Evolutionary conservation across 2,888 invertebrate genomes (phyloP).

Genomic region (Himalopsyche japonica): DNA sequence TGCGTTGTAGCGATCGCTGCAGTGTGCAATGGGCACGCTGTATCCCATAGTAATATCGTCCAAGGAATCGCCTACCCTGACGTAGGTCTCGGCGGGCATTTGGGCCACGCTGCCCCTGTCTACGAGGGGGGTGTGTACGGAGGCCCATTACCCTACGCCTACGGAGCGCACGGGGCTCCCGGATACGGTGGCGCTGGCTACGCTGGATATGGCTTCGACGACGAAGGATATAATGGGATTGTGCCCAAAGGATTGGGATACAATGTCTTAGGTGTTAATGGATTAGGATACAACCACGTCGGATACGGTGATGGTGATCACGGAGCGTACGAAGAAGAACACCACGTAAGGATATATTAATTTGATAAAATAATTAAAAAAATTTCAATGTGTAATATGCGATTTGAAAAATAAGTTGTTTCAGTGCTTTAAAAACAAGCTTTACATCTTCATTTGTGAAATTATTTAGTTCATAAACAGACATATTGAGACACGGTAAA

Average conservation of each 20-base stretch:
- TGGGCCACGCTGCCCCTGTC: not conserved
- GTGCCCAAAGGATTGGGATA: constrained; percentile 15
- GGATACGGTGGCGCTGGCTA: constrained; percentile 3
- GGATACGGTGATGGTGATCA: constrained; percentile 10
- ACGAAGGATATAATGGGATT: not conserved
- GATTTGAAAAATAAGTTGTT: no score
- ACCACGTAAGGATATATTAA: not conserved
- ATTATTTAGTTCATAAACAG: no score
- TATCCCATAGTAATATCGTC: constrained; percentile 20
- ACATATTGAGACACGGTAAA: no score
- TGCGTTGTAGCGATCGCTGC: constrained; percentile 3
- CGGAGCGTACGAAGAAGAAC: not conserved
- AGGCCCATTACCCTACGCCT: not conserved
- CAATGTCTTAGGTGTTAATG: constrained; percentile 13
- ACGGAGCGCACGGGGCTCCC: not conserved
- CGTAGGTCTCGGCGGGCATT: not conserved
- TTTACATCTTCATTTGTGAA: no score
- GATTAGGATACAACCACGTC: not conserved
- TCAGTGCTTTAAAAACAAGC: no score
- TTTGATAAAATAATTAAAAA: no score
- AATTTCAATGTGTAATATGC: no score
- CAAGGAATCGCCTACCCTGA: not conserved
- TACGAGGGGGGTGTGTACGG: not conserved
- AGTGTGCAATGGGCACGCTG: constrained; percentile 11
- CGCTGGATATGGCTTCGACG: not conserved